Conservation (phyloP, 2,797 vertebrate species). For the Danionella dracula region DNA sequence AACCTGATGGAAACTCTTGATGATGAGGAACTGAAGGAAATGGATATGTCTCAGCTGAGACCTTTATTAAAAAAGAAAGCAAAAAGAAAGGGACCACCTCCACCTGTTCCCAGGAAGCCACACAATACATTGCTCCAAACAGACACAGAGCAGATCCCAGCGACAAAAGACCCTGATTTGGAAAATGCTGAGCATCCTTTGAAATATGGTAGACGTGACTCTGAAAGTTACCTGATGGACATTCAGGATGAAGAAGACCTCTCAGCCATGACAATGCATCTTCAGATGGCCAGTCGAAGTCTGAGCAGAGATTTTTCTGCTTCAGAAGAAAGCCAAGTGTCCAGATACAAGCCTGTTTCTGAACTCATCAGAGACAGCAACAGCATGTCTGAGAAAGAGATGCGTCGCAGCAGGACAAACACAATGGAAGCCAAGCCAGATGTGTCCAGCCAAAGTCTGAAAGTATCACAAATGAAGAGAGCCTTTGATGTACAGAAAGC, state of each 20-base stretch:
- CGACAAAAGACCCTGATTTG: slow-evolving; percentile 20
- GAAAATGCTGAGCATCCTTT: slow-evolving; percentile 22
- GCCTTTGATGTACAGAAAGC: slow-evolving; percentile 66
- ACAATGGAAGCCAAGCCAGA: slow-evolving; percentile 9
- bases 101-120: slow-evolving; percentile 48
- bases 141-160: slow-evolving; percentile 25
- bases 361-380: slow-evolving; percentile 62
- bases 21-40: slow-evolving; percentile 45
- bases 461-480: slow-evolving; percentile 65
- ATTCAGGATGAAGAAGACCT: slow-evolving; percentile 13
- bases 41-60: slow-evolving; percentile 61
- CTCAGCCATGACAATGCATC: slow-evolving; percentile 18
- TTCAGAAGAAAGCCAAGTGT: slow-evolving; percentile 33
- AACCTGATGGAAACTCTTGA: slow-evolving; percentile 51
- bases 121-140: slow-evolving; percentile 35
- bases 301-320: slow-evolving; percentile 8
- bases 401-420: slow-evolving; percentile 34
- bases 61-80: slow-evolving; percentile 51
- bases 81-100: slow-evolving; percentile 55
- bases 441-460: slow-evolving; percentile 45
- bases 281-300: not conserved
- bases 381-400: slow-evolving; percentile 54
- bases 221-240: slow-evolving; percentile 25
- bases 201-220: slow-evolving; percentile 33
- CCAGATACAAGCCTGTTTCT: slow-evolving; percentile 61